Conservation (phyloP, 2,888 invertebrate genomes). For the Adelphocoris suturalis region DNA sequence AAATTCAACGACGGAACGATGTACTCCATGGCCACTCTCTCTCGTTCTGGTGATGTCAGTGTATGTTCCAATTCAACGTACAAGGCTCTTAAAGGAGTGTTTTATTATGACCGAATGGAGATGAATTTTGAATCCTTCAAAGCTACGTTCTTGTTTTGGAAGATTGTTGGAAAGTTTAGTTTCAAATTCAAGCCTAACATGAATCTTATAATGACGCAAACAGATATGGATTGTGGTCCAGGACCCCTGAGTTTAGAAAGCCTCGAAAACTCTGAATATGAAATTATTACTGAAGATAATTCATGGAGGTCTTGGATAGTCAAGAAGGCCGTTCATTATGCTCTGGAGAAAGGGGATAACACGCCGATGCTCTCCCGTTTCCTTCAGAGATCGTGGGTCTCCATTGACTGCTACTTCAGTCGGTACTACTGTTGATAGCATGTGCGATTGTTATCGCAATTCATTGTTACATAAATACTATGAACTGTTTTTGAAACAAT, state of each 20-base stretch:
- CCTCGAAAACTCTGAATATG: not conserved
- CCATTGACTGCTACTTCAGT: not conserved
- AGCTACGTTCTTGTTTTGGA: not conserved
- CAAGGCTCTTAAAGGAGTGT: not conserved
- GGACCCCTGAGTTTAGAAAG: not conserved
- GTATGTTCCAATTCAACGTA: constrained; percentile 16
- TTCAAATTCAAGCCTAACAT: not conserved
- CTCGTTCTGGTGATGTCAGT: not conserved
- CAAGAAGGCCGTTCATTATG: not conserved
- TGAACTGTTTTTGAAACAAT: too few species aligned
- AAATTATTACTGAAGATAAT: not conserved
- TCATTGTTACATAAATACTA: too few species aligned
- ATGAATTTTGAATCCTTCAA: constrained; percentile 1
- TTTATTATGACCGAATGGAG: not conserved
- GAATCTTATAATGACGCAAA: not conserved
- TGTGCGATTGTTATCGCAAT: too few species aligned
- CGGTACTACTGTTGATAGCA: not conserved
- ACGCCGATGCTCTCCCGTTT: not conserved
- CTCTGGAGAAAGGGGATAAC: not conserved
- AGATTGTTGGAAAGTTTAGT: not conserved
- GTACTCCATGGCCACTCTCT: constrained; percentile 10
- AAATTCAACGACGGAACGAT: not conserved
- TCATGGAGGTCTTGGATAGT: not conserved
- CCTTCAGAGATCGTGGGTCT: not conserved
- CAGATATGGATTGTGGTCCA: not conserved